Percentiles rank a stretch among this genome's conserved stretches.
Conservation (phyloP, 2,797 vertebrate genomes). For the Gymnothorax javanicus region DNA sequence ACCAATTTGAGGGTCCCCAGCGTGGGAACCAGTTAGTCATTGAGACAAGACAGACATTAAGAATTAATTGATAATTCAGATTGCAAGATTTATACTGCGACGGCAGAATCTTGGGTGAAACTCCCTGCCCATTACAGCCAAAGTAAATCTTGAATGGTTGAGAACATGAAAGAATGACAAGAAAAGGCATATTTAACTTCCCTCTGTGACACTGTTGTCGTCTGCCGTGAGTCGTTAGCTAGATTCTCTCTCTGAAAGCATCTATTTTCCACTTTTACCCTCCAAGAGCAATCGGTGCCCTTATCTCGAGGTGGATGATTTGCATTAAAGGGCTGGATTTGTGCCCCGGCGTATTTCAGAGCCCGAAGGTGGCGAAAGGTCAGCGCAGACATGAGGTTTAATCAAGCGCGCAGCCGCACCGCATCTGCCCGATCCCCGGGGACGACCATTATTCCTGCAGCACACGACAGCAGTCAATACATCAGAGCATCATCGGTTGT, state of each 20-base stretch:
- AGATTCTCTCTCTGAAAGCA: neutral
- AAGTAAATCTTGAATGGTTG: neutral
- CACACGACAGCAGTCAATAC: constrained; percentile 5
- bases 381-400: neutral
- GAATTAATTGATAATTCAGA: neutral
- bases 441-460: neutral
- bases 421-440: neutral
- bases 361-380: neutral
- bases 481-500: neutral
- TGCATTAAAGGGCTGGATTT: neutral
- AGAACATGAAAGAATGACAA: neutral
- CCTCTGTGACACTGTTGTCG: neutral
- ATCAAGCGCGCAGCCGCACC: neutral
- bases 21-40: constrained; percentile 48
- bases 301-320: neutral
- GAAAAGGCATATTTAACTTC: neutral
- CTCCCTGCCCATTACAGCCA: neutral
- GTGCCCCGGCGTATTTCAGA: neutral
- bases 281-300: neutral
- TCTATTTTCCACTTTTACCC: neutral
- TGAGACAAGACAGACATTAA: neutral
- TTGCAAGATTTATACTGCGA: neutral
- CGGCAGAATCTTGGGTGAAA: neutral
- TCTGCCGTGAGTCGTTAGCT: neutral
- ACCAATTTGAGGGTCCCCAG: constrained; percentile 37